Percentiles rank a stretch among this genome's conserved stretches.
phyloP scores from a whole-genome alignment of 1,140 invertebrate species.

The Acromyrmex heyeri region DNA sequence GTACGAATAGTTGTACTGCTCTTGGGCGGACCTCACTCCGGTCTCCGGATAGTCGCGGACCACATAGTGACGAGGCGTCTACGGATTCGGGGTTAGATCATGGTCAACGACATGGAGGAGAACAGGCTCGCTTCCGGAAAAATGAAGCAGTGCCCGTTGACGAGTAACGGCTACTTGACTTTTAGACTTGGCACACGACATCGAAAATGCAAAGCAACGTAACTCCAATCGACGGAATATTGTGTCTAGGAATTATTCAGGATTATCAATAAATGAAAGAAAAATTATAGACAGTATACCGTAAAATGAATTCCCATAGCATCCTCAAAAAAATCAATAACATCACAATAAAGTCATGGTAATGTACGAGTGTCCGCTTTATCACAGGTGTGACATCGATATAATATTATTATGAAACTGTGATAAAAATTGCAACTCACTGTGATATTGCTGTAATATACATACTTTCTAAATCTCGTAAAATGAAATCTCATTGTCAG shows the following conservation, averaged over 20 bases:
- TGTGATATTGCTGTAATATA: too few species aligned
- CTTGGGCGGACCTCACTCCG: constrained; percentile 90
- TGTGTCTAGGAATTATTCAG: neutral
- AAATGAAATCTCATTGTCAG: too few species aligned
- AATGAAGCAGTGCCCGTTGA: constrained; percentile 54
- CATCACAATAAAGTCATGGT: too few species aligned
- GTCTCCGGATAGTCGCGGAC: constrained; percentile 91
- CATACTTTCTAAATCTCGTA: too few species aligned
- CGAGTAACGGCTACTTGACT: neutral
- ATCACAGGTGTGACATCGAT: too few species aligned
- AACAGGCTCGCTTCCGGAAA: constrained; percentile 63
- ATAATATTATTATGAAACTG: too few species aligned
- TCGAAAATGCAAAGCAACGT: constrained; percentile 1
- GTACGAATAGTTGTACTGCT: constrained; percentile 95
- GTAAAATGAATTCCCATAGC: too few species aligned
- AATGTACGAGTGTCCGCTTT: too few species aligned
- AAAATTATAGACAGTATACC: neutral
- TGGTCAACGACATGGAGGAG: constrained; percentile 80
- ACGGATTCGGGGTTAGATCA: constrained; percentile 83
- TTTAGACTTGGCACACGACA: neutral
- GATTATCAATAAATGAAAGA: neutral
- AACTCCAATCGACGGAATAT: neutral
- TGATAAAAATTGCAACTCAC: too few species aligned
- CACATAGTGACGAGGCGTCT: constrained; percentile 95
- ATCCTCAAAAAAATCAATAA: too few species aligned